Percentiles rank a stretch among this genome's conserved stretches.
These are phyloP conservation scores for Alentia gelatinosa DNA, from an alignment of 2,888 invertebrate genomes.

Conservation along the genomic window DNA sequence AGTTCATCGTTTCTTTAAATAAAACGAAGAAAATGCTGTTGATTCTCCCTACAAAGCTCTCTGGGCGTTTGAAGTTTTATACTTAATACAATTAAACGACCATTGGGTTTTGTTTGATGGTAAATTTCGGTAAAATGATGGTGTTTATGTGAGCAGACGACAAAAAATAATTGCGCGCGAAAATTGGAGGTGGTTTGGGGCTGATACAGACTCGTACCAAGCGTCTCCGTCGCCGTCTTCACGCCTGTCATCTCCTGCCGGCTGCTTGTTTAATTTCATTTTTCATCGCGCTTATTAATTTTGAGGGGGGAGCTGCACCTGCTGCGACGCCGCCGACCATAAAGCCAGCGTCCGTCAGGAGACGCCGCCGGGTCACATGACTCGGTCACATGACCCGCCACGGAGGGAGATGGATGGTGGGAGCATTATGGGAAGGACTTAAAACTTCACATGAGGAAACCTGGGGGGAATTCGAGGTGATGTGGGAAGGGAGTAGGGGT, in stretches of 20 bases:
- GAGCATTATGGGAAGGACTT: background rate
- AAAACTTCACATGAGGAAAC: background rate
- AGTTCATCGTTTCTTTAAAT: background rate
- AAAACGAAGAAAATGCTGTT: background rate
- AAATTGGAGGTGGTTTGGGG: background rate
- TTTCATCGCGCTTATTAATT: slow-evolving; percentile 45
- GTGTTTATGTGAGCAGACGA: background rate
- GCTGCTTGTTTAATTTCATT: slow-evolving; percentile 43
- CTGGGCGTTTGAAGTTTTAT: no score
- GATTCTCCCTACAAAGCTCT: background rate
- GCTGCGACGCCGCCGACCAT: slow-evolving; percentile 12
- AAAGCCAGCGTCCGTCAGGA: background rate
- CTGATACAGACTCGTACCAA: slow-evolving; percentile 14
- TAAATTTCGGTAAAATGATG: no score
- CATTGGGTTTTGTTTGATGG: no score
- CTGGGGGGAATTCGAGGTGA: background rate
- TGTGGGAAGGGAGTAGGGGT: background rate
- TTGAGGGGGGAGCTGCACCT: slow-evolving; percentile 14
- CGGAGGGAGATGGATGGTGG: slow-evolving; percentile 9
- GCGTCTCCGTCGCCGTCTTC: slow-evolving; percentile 15
- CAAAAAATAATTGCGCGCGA: background rate
- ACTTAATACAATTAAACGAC: no score
- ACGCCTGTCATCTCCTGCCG: slow-evolving; percentile 31
- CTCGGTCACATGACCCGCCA: background rate
- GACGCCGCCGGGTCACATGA: slow-evolving; percentile 16